A percentile compares a stretch with the other conserved stretches of the same genome.
Evolutionary conservation across 2,888 invertebrate species (phyloP).

Genomic region (Actias luna): DNA sequence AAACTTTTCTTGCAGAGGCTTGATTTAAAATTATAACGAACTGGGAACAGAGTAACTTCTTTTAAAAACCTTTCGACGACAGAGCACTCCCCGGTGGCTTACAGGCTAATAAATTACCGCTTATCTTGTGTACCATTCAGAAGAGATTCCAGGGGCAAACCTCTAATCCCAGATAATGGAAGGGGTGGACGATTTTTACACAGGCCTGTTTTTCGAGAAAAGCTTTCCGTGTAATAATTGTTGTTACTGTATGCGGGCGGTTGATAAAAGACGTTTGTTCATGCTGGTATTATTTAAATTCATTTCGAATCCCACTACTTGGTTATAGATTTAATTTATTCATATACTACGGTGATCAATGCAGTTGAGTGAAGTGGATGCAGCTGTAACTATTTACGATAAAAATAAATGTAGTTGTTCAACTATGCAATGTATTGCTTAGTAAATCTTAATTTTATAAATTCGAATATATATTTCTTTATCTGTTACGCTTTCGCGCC

Average conservation of each 20-base stretch:
- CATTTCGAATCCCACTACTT: neutral
- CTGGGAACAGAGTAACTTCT: slow-evolving; percentile 15
- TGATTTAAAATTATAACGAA: slow-evolving; percentile 7
- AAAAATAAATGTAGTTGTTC: too few relatives aligned
- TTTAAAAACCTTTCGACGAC: slow-evolving; percentile 26
- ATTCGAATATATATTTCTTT: too few relatives aligned
- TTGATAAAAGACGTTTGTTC: neutral
- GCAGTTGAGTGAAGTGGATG: too few relatives aligned
- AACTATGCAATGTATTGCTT: too few relatives aligned
- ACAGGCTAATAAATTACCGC: slow-evolving; percentile 41
- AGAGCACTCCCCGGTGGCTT: slow-evolving; percentile 22
- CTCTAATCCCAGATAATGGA: slow-evolving; percentile 47
- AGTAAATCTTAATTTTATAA: too few relatives aligned
- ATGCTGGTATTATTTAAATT: neutral
- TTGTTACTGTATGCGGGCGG: neutral
- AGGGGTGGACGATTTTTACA: slow-evolving; percentile 12
- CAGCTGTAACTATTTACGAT: too few relatives aligned
- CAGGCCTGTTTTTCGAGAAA: neutral
- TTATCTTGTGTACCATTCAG: slow-evolving; percentile 44
- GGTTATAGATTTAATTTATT: too few relatives aligned
- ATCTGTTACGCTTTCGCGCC: too few relatives aligned
- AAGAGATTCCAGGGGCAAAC: slow-evolving; percentile 42
- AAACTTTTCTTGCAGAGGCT: neutral
- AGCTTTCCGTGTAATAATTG: neutral
- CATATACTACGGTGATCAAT: too few relatives aligned